A percentile compares a stretch with the other conserved stretches of the same genome.
Evolutionary conservation across 2,113 vertebrate species (phyloP).

Genomic region (Oryzias melastigma): DNA sequence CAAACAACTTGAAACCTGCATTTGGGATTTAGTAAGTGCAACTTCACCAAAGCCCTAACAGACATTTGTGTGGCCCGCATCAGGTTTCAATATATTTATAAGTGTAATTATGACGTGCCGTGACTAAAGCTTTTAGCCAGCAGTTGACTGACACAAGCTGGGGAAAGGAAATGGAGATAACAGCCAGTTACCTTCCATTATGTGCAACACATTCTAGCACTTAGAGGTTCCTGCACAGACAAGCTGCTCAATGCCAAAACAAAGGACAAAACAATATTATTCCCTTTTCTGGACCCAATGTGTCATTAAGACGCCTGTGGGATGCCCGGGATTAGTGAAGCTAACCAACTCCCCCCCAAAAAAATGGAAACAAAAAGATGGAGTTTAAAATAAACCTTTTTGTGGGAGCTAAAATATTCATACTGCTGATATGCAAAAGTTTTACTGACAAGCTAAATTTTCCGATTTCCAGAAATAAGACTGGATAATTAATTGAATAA

Average conservation of each 20-base stretch:
- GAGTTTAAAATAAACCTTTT: conserved; percentile 42
- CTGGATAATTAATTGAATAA: not conserved
- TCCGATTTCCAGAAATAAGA: not conserved
- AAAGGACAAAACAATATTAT: conserved; percentile 57
- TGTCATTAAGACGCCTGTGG: conserved; percentile 65
- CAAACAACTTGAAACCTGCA: not conserved
- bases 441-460: conserved; percentile 13
- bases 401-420: conserved; percentile 23
- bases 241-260: conserved; percentile 31
- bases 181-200: conserved; percentile 27
- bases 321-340: conserved; percentile 55
- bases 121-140: conserved; percentile 2
- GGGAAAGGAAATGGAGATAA: conserved; percentile 19
- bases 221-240: conserved; percentile 32
- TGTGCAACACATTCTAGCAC: conserved; percentile 18
- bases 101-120: conserved; percentile 4
- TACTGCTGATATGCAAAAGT: not conserved
- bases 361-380: not conserved
- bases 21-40: not conserved
- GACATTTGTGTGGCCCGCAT: not conserved
- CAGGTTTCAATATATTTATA: not conserved
- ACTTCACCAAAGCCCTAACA: not conserved
- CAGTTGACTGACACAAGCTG: conserved; percentile 5
- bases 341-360: conserved; percentile 29
- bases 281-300: conserved; percentile 62